Percentiles rank a stretch among this genome's conserved stretches.
Evolutionary conservation across 2,113 vertebrate genomes (phyloP).

Genomic region (Python bivittatus): DNA sequence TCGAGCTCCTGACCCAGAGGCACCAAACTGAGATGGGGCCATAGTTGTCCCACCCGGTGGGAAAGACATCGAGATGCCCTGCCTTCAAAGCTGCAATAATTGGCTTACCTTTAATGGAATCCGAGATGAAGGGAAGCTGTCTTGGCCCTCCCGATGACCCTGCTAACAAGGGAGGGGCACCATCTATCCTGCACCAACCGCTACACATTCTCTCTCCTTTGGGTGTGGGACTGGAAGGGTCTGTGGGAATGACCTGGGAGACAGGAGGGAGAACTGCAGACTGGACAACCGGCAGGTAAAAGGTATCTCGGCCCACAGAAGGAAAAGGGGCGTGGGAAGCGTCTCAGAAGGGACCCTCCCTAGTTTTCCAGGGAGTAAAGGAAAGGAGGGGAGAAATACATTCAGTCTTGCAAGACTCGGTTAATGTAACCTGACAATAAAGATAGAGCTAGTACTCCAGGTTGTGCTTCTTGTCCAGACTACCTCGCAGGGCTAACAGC

Average conservation of each 20-base stretch:
- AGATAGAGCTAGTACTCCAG: neutral
- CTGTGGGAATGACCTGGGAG: no score
- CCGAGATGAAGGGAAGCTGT: neutral
- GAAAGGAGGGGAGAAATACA: neutral
- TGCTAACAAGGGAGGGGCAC: neutral
- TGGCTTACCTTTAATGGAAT: constrained; percentile 36
- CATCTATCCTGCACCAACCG: neutral
- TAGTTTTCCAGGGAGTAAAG: neutral
- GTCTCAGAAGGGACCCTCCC: neutral
- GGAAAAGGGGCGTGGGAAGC: neutral
- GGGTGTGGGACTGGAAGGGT: no score
- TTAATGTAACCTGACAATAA: neutral
- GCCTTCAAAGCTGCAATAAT: constrained; percentile 9
- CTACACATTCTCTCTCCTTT: neutral
- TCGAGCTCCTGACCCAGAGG: neutral
- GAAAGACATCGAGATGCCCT: neutral
- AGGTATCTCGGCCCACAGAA: neutral
- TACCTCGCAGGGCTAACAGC: no score
- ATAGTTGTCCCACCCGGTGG: neutral
- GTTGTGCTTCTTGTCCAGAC: no score
- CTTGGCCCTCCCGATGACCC: neutral
- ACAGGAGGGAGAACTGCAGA: neutral
- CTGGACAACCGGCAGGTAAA: neutral
- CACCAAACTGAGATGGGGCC: neutral
- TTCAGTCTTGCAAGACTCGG: neutral